Percentiles rank a stretch among this genome's conserved stretches.
These are phyloP conservation scores for Pelusios castaneus DNA, from an alignment of 2,113 vertebrate genomes.

Conservation along the genomic window DNA sequence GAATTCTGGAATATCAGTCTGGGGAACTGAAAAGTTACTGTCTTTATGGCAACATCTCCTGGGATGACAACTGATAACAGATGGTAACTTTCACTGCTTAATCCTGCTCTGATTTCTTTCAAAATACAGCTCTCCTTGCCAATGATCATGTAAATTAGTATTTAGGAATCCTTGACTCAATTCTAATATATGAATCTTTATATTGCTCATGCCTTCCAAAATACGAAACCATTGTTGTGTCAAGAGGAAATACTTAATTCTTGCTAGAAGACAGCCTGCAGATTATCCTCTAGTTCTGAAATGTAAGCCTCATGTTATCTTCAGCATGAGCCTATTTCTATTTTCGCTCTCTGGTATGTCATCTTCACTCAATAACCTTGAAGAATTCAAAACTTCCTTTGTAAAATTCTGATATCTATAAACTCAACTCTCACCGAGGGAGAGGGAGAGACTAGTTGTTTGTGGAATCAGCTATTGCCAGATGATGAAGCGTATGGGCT, in stretches of 20 bases:
- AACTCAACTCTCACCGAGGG: neutral
- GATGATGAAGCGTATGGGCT: neutral
- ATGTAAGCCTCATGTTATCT: neutral
- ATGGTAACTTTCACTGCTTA: constrained; percentile 54
- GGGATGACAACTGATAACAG: constrained; percentile 4
- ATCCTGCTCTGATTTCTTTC: constrained; percentile 30
- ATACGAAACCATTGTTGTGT: neutral
- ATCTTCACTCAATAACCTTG: neutral
- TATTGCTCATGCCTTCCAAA: neutral
- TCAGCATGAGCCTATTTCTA: accelerated
- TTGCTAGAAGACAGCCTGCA: neutral
- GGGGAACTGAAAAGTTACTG: constrained; percentile 13
- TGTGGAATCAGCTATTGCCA: neutral
- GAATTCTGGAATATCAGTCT: neutral
- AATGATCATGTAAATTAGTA: neutral
- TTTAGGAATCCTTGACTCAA: neutral
- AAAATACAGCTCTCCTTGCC: neutral
- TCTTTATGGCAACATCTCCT: constrained; percentile 9
- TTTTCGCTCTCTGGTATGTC: neutral
- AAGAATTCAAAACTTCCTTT: neutral
- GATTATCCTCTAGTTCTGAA: neutral
- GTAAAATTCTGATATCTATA: neutral
- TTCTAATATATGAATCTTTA: accelerated
- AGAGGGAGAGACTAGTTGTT: neutral
- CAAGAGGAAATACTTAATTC: neutral